Base-by-base conservation (phyloP, 2,113 vertebrate species). In the Callospermophilus lateralis region DNA sequence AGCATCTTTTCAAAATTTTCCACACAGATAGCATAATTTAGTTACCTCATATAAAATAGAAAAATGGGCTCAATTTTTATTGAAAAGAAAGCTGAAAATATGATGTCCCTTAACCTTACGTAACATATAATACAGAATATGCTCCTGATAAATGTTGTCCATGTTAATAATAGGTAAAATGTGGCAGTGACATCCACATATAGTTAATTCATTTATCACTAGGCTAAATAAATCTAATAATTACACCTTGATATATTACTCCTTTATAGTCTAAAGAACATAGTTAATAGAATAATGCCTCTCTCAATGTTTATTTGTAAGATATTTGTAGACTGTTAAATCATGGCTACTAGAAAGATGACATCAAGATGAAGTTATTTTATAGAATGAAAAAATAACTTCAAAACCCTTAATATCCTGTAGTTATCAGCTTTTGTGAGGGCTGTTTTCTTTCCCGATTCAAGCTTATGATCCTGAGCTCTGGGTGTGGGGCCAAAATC, bases 51-150 rank as follows among this genome's bases (percentile, higher is more conserved):
- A 97, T 97, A 98, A 98, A 99, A 98, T 97, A 98, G 98, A 98
- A 98, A 99, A 98, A 98, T 98, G 98, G 97, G 98, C 90, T 98
- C 92, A 97, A 97, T 98, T 98, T 98, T 97, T 98, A 98, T 98
- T 98, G 97, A 97, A 98, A 97, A 98, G 97, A 98, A 98, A 98
- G 97, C 93, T 98, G 97, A 98, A 98, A 98, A 98, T 97, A 98
- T 77, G 98, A 97, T 97, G 97, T 98, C 96, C 97, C 85, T 45
- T 45, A 45, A 45, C 42, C 42, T 45, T 45, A 45, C 42, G 42
- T 45, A 45, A 98, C 96, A 97, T 97, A 94, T 96, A 45, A 45
- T 81, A 97, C 12, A 51, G 9, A 51, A 12, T 51, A 51, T 97
- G 96, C 97, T 96, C 95, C 93, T 97, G 96, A 97, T 85, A 98